phyloP scores from a whole-genome alignment of 1,140 invertebrate genomes.

The Cylas formicarius region DNA sequence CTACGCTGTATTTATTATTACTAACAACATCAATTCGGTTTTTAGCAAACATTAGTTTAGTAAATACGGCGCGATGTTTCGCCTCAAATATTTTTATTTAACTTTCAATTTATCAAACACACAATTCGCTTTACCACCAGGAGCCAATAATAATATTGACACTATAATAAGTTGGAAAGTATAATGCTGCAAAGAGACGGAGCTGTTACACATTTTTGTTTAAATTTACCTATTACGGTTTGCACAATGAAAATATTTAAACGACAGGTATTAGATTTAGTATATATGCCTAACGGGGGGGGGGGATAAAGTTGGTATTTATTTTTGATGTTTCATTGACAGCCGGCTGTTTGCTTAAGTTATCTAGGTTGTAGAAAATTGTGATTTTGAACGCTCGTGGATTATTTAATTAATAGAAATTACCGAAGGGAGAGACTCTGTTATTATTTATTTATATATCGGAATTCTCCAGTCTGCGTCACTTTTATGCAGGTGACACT shows the following conservation, averaged over 20 bases:
- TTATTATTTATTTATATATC: no score
- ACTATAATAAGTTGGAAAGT: conserved; percentile 20
- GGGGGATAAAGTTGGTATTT: no score
- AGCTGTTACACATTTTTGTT: conserved; percentile 19
- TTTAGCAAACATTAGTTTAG: conserved; percentile 19
- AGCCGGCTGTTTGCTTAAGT: no score
- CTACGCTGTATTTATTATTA: conserved; percentile 20
- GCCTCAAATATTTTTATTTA: conserved; percentile 26
- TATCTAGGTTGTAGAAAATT: no score
- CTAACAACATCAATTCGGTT: conserved; percentile 21
- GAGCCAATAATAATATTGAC: conserved; percentile 22
- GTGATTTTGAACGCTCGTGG: no score
- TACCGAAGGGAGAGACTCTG: no score
- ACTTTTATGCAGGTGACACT: no score
- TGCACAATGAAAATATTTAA: conserved; percentile 13
- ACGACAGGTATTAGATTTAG: conserved; percentile 6
- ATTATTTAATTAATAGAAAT: no score
- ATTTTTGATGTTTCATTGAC: no score
- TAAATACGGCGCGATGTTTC: conserved; percentile 22
- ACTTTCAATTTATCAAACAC: conserved; percentile 27
- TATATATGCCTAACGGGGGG: conserved; percentile 6
- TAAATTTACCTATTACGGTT: conserved; percentile 17
- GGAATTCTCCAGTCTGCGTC: no score
- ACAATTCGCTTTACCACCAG: conserved; percentile 17
- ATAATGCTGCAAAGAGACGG: conserved; percentile 9